phyloP scores from a whole-genome alignment of 2,113 vertebrate species.

The Mystacornis crossleyi region DNA sequence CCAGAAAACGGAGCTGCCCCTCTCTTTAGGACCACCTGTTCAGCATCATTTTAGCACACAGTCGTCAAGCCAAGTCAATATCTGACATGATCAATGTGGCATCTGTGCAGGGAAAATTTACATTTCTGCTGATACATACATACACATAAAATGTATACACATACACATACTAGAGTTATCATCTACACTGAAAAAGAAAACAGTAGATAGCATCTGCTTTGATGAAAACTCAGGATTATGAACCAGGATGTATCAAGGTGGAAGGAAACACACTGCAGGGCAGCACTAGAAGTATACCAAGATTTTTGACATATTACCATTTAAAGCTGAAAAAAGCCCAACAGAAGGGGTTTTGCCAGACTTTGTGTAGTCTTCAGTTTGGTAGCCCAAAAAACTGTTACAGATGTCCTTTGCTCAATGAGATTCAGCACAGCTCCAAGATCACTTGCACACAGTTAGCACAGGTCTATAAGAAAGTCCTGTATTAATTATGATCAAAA shows the following conservation, averaged over 20 bases:
- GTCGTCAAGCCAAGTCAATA: neutral
- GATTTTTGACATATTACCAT: neutral
- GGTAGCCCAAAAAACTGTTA: neutral
- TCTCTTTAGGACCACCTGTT: neutral
- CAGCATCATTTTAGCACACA: neutral
- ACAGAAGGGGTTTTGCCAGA: neutral
- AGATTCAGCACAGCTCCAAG: neutral
- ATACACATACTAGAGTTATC: neutral
- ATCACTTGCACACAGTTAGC: neutral
- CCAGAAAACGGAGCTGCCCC: neutral
- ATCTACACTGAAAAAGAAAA: neutral
- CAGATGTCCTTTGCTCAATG: neutral
- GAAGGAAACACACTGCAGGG: neutral
- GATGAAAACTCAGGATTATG: neutral
- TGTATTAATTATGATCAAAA: neutral
- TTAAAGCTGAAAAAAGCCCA: neutral
- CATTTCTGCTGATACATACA: neutral
- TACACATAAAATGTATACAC: neutral
- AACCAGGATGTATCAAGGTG: neutral
- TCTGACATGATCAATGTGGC: neutral
- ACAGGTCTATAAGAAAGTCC: neutral
- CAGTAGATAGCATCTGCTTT: neutral
- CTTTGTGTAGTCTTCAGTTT: neutral
- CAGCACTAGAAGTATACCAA: neutral
- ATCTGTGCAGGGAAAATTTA: neutral